These are phyloP conservation scores for Drosophila algonquin DNA, from an alignment of 2,888 invertebrate species.

Conservation along the genomic window DNA sequence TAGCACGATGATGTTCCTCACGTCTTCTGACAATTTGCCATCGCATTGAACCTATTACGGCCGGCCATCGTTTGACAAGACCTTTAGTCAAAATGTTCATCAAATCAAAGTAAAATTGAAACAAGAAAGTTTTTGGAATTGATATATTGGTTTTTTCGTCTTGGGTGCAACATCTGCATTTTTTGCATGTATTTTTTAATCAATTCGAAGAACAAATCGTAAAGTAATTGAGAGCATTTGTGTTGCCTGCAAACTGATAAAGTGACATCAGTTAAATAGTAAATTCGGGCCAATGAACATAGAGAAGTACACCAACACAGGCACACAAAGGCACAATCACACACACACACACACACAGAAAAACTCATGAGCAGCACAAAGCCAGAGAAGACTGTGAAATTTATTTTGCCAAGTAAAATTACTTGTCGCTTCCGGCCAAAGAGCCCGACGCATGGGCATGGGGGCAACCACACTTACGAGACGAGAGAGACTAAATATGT, in stretches of 20 bases:
- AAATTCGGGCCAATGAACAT: constrained; percentile 66
- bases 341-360: constrained; percentile 19
- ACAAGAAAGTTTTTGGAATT: too few relatives aligned
- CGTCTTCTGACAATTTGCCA: neutral
- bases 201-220: too few relatives aligned
- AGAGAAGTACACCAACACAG: constrained; percentile 7
- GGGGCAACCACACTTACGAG: constrained; percentile 35
- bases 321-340: constrained; percentile 9
- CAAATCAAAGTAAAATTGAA: too few relatives aligned
- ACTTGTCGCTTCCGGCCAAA: constrained; percentile 79
- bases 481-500: neutral
- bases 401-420: constrained; percentile 81
- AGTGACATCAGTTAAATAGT: constrained; percentile 58
- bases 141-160: too few relatives aligned
- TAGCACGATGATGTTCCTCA: too few relatives aligned
- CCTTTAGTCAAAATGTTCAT: too few relatives aligned
- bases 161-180: too few relatives aligned
- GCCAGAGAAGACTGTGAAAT: constrained; percentile 67
- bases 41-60: neutral
- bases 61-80: neutral
- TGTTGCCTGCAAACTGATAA: neutral
- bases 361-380: constrained; percentile 41
- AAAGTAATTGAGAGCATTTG: neutral
- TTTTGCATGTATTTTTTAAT: too few relatives aligned
- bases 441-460: constrained; percentile 48